Conservation (phyloP, 2,113 vertebrate genomes). For the Zosterops hypoxanthus region DNA sequence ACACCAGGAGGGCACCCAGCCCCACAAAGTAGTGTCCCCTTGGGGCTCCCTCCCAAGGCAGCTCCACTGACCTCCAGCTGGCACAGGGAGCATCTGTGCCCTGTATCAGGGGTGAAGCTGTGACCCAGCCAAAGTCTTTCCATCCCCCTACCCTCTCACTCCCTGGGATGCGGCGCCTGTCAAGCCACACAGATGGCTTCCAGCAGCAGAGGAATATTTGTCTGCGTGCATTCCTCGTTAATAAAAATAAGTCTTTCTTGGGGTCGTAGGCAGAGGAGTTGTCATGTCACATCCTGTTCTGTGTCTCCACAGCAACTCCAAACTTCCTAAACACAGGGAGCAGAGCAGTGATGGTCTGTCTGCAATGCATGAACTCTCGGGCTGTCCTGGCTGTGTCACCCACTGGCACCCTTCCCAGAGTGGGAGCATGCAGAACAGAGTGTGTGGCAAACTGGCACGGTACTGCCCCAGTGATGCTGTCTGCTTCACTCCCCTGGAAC, state of each 20-base stretch:
- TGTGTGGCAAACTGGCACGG: accelerated
- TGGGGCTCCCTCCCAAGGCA: accelerated
- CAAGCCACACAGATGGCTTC: background rate
- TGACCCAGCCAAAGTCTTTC: background rate
- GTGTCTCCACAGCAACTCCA: background rate
- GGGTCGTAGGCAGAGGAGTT: background rate
- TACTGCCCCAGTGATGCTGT: accelerated
- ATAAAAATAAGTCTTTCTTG: background rate
- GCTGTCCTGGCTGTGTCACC: background rate
- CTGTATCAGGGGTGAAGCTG: background rate
- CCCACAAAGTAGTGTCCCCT: background rate
- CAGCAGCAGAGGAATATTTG: background rate
- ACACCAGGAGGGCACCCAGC: background rate
- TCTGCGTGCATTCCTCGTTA: background rate
- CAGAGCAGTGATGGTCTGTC: background rate
- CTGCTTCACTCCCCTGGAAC: background rate
- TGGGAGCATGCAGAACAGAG: accelerated
- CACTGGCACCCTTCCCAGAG: background rate
- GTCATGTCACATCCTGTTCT: background rate
- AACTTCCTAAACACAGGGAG: background rate
- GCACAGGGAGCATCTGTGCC: accelerated
- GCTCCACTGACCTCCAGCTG: background rate
- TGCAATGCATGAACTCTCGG: background rate
- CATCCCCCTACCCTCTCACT: background rate
- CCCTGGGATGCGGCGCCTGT: accelerated